Percentiles rank a stretch among this genome's conserved stretches.
phyloP scores from a whole-genome alignment of 2,888 invertebrate genomes.

The Anoplius nigerrimus region DNA sequence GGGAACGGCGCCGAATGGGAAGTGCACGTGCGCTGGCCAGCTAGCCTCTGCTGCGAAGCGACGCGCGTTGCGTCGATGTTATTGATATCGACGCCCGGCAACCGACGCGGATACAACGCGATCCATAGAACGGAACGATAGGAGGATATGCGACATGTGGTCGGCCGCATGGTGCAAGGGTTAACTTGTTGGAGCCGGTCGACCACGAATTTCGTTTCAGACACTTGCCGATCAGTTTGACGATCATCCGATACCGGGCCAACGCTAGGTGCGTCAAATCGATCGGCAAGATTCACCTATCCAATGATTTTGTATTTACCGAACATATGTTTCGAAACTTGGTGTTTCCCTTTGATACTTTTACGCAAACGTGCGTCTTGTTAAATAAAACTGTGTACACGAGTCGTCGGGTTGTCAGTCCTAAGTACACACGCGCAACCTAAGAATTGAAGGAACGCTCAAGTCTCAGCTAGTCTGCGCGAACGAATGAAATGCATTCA shows the following conservation, averaged over 20 bases:
- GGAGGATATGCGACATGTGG: slow-evolving; percentile 52
- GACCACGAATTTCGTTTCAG: slow-evolving; percentile 15
- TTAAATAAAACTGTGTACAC: no score
- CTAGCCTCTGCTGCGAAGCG: no score
- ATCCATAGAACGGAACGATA: slow-evolving; percentile 34
- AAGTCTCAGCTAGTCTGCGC: background rate
- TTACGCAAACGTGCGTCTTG: no score
- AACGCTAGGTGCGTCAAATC: no score
- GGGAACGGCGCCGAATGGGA: slow-evolving; percentile 25
- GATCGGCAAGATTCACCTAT: no score
- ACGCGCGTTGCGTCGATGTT: slow-evolving; percentile 38
- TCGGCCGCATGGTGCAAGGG: slow-evolving; percentile 41
- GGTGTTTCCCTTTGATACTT: no score
- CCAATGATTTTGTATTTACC: no score
- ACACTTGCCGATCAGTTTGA: background rate
- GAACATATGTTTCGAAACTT: no score
- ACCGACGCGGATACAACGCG: slow-evolving; percentile 38
- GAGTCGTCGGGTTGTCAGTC: no score
- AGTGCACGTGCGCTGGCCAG: slow-evolving; percentile 25
- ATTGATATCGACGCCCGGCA: slow-evolving; percentile 46
- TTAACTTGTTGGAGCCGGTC: slow-evolving; percentile 11
- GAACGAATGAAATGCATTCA: background rate
- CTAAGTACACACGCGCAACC: no score
- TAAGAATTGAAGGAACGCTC: no score
- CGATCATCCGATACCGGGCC: no score